These are phyloP conservation scores for Pelodytes ibericus DNA, from an alignment of 2,797 vertebrate genomes.

Conservation along the genomic window DNA sequence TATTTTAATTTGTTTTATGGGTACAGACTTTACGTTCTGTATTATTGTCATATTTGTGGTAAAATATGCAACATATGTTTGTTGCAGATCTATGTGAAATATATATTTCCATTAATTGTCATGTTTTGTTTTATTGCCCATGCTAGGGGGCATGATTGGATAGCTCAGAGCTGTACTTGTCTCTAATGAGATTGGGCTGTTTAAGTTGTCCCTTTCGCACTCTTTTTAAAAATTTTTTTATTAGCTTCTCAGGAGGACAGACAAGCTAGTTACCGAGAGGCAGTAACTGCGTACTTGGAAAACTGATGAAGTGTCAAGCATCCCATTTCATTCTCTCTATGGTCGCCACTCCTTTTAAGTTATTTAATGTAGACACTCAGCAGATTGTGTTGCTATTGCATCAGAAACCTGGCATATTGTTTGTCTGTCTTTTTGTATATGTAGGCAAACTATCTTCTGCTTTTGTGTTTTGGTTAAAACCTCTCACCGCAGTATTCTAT, in stretches of 20 bases:
- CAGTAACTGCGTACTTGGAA: constrained; percentile 25
- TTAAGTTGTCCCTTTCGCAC: constrained; percentile 6
- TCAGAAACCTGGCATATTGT: neutral
- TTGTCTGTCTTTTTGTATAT: constrained; percentile 3
- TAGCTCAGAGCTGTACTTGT: constrained; percentile 20
- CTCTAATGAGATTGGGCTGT: constrained; percentile 20
- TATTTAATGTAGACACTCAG: constrained; percentile 25
- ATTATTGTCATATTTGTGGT: no score
- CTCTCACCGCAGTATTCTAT: neutral
- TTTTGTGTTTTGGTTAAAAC: neutral
- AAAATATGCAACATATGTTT: no score
- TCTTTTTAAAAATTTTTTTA: constrained; percentile 3
- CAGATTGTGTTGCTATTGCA: constrained; percentile 20
- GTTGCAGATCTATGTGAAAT: no score
- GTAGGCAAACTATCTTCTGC: constrained; percentile 16
- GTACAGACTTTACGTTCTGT: no score
- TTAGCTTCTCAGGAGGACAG: neutral
- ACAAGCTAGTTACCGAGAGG: constrained; percentile 20
- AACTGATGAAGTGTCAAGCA: constrained; percentile 21
- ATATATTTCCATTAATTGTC: no score
- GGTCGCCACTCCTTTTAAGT: constrained; percentile 23
- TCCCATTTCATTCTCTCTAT: constrained; percentile 18
- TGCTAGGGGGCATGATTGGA: no score
- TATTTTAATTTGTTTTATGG: no score
- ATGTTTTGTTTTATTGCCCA: no score